A percentile compares a stretch with the other conserved stretches of the same genome.
phyloP scores from a whole-genome alignment of 2,888 invertebrate genomes.

The Monopis laevigella region DNA sequence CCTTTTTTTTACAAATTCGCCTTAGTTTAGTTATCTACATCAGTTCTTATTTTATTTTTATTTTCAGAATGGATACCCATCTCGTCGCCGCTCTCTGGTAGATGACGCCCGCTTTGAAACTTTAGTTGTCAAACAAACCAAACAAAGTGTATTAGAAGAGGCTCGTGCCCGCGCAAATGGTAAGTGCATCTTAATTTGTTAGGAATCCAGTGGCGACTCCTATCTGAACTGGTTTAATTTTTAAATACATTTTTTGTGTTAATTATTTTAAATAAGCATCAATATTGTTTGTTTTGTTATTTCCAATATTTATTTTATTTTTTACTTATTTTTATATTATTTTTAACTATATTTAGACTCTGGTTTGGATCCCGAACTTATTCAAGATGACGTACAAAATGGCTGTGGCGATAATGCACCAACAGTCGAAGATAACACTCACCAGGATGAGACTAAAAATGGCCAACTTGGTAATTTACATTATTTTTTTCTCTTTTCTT shows the following conservation, averaged over 20 bases:
- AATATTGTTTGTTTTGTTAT: neutral
- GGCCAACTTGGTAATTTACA: conserved; percentile 64
- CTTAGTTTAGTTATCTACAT: too few species aligned
- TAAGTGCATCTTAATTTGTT: conserved; percentile 44
- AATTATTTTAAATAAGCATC: conserved; percentile 1
- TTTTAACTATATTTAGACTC: conserved; percentile 57
- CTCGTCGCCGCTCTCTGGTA: conserved; percentile 93
- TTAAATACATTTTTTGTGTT: conserved; percentile 7
- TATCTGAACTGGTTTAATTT: neutral
- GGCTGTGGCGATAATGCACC: conserved; percentile 52
- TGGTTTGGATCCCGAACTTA: conserved; percentile 71
- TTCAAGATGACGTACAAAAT: conserved; percentile 63
- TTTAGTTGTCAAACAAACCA: conserved; percentile 93
- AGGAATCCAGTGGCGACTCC: neutral
- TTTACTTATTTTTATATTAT: conserved; percentile 21
- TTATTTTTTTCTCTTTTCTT: conserved; percentile 16
- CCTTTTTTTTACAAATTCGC: too few species aligned
- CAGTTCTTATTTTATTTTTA: conserved; percentile 25
- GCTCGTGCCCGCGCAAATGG: conserved; percentile 89
- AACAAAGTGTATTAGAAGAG: conserved; percentile 91
- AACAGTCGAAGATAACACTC: conserved; percentile 52
- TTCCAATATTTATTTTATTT: conserved; percentile 16
- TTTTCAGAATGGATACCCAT: conserved; percentile 95
- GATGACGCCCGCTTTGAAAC: conserved; percentile 98
- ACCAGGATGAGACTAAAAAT: conserved; percentile 58